Evolutionary conservation across 2,888 invertebrate species (phyloP).

Genomic region (Macaria notata): DNA sequence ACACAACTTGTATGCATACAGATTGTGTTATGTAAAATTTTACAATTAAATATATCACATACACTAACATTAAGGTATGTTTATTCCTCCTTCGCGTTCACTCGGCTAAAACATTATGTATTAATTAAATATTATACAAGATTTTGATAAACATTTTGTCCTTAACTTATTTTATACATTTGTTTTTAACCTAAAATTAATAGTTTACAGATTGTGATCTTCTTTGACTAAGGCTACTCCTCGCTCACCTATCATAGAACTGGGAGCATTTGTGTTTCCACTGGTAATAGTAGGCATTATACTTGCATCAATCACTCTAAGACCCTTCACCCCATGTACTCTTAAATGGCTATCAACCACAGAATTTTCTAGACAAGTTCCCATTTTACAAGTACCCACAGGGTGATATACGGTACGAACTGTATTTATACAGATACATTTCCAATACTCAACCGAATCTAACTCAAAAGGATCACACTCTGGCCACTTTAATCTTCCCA

Average conservation of each 20-base stretch:
- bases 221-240: slow-evolving; percentile 87
- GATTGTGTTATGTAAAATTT: too few species aligned
- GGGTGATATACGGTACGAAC: slow-evolving; percentile 84
- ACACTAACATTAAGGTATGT: too few species aligned
- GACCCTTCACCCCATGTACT: slow-evolving; percentile 83
- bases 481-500: slow-evolving; percentile 48
- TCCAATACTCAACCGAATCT: slow-evolving; percentile 54
- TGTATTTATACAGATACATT: slow-evolving; percentile 72
- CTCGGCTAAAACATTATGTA: too few species aligned
- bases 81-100: too few species aligned
- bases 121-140: too few species aligned
- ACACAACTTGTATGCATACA: too few species aligned
- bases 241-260: slow-evolving; percentile 91
- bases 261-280: slow-evolving; percentile 90
- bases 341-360: slow-evolving; percentile 81
- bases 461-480: slow-evolving; percentile 46
- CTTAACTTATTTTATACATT: too few species aligned
- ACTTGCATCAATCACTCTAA: slow-evolving; percentile 89
- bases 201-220: slow-evolving; percentile 41
- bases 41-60: too few species aligned
- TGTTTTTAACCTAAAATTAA: background rate
- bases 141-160: too few species aligned
- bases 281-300: slow-evolving; percentile 89
- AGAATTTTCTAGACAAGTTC: slow-evolving; percentile 52
- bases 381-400: slow-evolving; percentile 85